Evolutionary conservation across 2,797 vertebrate species (phyloP).

Genomic region (Pithecia hirsuta): DNA sequence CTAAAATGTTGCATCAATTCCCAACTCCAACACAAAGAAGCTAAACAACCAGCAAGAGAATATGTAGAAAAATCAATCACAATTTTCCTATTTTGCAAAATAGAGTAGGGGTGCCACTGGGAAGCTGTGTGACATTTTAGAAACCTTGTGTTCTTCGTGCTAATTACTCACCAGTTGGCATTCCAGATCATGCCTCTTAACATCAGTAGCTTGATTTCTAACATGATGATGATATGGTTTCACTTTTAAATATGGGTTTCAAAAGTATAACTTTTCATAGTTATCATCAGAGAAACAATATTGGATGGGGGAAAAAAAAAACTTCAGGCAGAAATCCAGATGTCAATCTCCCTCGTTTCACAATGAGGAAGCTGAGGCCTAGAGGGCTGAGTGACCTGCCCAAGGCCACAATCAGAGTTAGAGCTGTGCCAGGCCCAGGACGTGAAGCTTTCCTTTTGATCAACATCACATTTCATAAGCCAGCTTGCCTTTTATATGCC

Average conservation of each 20-base stretch:
- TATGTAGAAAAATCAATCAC: constrained; percentile 49
- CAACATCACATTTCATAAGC: background rate
- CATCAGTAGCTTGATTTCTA: background rate
- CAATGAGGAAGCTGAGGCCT: background rate
- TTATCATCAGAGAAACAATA: background rate
- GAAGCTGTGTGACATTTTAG: background rate
- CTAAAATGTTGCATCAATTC: constrained; percentile 63
- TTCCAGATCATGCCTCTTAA: constrained; percentile 19
- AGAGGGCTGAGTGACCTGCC: background rate
- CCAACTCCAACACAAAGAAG: constrained; percentile 54
- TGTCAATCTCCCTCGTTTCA: background rate
- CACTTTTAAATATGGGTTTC: constrained; percentile 41
- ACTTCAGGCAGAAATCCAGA: background rate
- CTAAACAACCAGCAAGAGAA: constrained; percentile 39
- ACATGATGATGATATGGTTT: background rate
- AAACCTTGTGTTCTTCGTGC: constrained; percentile 14
- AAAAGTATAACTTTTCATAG: constrained; percentile 1
- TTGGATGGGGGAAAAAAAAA: background rate
- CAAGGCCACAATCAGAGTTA: background rate
- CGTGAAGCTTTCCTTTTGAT: background rate
- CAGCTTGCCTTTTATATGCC: too few relatives aligned
- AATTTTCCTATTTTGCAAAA: constrained; percentile 50
- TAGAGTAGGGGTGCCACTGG: background rate
- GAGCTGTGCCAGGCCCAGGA: background rate
- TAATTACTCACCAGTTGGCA: constrained; percentile 2